Base-by-base conservation (phyloP, 2,113 vertebrate species). In the Python bivittatus region DNA sequence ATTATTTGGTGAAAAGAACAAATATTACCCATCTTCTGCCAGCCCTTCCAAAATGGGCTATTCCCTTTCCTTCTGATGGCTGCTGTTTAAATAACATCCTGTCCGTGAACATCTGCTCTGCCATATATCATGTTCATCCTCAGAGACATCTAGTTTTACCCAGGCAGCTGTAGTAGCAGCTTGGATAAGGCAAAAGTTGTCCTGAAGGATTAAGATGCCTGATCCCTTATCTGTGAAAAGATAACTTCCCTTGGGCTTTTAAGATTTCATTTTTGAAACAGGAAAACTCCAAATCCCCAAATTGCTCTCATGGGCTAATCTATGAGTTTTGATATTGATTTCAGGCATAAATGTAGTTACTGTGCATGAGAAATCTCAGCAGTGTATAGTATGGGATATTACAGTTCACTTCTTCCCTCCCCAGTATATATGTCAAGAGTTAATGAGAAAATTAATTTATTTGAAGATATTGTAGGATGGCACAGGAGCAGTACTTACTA, bases 331-430 rank as follows among this genome's bases (percentile, higher is more conserved):
- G 90, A 95, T 96, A 96, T 54, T 88, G 93, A 48, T 92, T 97
- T 97, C 93, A 96, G 97, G 97, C 97, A 97, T 97, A 97, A 97
- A 96, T 96, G 94, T 96, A 86, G 97, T 97, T 97, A 95, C 89
- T 94, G 93, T n/a, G 22, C 91, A 72, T 27, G 48, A 97, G 95
- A 92, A 96, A 94, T 94, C 95, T 88, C 96, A 94, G 94, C 96
- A 95, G 95, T 68, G 93, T 93, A 95, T 93, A 96, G 97, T 95
- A 97, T 97, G 95, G 97, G 96, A 96, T 95, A 94, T 96, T 91
- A 25, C 56, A 88, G 56, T 88, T 89, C 27, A 90, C 56, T 88
- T 89, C n/a, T 92, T 94, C 94, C 94, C 93, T 89, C 93, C 94
- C 15, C 15, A n/a, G 27, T n/a, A 79, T 11, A 3, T 94, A 9